Evolutionary conservation across 2,888 invertebrate genomes (phyloP).

Genomic region (Synergus gifuensis): DNA sequence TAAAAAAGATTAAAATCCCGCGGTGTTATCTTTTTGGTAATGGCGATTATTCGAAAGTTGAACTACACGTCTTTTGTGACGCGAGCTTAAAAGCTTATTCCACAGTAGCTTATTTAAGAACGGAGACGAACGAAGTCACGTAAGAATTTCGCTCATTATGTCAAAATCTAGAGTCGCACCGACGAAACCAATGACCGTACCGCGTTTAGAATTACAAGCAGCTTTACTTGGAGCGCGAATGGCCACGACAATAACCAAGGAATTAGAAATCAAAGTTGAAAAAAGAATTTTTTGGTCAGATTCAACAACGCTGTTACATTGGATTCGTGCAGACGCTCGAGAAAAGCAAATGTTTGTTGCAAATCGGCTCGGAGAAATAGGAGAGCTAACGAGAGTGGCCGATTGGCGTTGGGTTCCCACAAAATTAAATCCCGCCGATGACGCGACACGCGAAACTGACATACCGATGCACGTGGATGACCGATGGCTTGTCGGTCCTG

Average conservation of each 20-base stretch:
- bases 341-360: slow-evolving; percentile 49
- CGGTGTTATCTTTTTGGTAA: neutral
- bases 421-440: slow-evolving; percentile 58
- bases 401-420: slow-evolving; percentile 59
- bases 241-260: slow-evolving; percentile 29
- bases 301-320: slow-evolving; percentile 53
- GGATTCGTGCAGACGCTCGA: slow-evolving; percentile 51
- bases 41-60: no score
- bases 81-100: slow-evolving; percentile 59
- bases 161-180: slow-evolving; percentile 45
- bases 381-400: slow-evolving; percentile 46
- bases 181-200: slow-evolving; percentile 44
- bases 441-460: slow-evolving; percentile 44
- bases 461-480: no score
- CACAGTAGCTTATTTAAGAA: slow-evolving; percentile 54
- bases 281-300: slow-evolving; percentile 50
- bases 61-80: slow-evolving; percentile 61
- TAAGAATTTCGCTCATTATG: no score
- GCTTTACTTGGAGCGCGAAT: slow-evolving; percentile 50
- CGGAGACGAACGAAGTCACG: no score
- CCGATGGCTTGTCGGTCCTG: no score
- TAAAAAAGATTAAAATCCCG: neutral
- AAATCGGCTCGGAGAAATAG: no score
- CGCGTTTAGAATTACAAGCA: slow-evolving; percentile 51
- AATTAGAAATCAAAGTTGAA: slow-evolving; percentile 43